A percentile compares a stretch with the other conserved stretches of the same genome.
Evolutionary conservation across 2,113 vertebrate genomes (phyloP).

Genomic region (Bagarius yarrelli): DNA sequence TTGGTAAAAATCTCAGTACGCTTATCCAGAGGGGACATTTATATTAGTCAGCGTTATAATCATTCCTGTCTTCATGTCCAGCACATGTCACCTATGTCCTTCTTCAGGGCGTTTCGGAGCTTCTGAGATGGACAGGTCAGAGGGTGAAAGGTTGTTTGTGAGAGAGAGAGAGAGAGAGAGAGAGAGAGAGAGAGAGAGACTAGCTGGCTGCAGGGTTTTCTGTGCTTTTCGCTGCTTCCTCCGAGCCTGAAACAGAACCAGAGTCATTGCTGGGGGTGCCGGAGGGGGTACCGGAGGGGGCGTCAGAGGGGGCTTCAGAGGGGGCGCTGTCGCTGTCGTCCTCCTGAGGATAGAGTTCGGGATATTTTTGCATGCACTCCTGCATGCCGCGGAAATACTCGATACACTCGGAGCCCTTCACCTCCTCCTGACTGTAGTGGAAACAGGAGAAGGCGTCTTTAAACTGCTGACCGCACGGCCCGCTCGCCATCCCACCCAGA

Average conservation of each 20-base stretch:
- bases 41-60: not conserved
- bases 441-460: slow-evolving; percentile 98
- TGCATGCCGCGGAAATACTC: slow-evolving; percentile 93
- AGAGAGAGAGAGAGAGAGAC: slow-evolving; percentile 10
- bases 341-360: slow-evolving; percentile 94
- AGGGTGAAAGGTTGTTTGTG: slow-evolving; percentile 6
- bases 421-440: slow-evolving; percentile 91
- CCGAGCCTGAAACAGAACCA: slow-evolving; percentile 47
- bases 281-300: slow-evolving; percentile 25
- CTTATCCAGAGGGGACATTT: not conserved
- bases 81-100: not conserved
- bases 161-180: not conserved
- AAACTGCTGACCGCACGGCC: slow-evolving; percentile 94
- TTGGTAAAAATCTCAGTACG: not conserved
- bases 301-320: slow-evolving; percentile 17
- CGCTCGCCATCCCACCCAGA: slow-evolving; percentile 94
- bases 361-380: slow-evolving; percentile 95
- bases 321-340: slow-evolving; percentile 75
- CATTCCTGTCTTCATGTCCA: not conserved
- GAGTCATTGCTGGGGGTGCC: slow-evolving; percentile 34
- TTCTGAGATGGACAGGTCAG: not conserved
- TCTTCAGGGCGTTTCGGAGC: not conserved
- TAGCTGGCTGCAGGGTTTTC: slow-evolving; percentile 62
- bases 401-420: slow-evolving; percentile 94
- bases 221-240: slow-evolving; percentile 47